Conservation (phyloP, 2,113 vertebrate species). For the Coturnix japonica region DNA sequence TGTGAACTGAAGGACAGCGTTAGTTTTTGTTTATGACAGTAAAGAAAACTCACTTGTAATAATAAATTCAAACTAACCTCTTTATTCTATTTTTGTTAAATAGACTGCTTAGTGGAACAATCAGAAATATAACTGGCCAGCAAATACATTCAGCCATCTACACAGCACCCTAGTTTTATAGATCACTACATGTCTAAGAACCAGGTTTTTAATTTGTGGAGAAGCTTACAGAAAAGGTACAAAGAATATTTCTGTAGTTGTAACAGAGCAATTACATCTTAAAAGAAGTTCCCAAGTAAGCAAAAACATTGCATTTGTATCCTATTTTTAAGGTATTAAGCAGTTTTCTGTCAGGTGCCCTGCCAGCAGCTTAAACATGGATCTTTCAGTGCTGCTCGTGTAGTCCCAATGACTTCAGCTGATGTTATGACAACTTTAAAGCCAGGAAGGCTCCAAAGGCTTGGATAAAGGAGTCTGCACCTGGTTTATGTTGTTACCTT, state of each 20-base stretch:
- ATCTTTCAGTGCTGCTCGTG: not conserved
- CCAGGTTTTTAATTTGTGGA: not conserved
- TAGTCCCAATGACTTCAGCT: not conserved
- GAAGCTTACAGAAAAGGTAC: not conserved
- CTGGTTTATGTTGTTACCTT: not conserved
- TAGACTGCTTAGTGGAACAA: not conserved
- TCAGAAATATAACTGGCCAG: not conserved
- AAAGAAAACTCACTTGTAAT: not conserved
- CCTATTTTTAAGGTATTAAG: not conserved
- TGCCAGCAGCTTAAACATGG: not conserved
- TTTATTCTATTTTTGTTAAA: slow-evolving; percentile 5
- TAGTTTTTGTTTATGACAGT: not conserved
- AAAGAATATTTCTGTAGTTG: not conserved
- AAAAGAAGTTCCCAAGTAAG: not conserved
- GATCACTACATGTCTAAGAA: not conserved
- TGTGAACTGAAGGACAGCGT: slow-evolving; percentile 29
- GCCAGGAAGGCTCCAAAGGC: not conserved
- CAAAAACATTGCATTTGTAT: not conserved
- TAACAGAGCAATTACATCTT: not conserved
- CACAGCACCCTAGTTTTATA: not conserved
- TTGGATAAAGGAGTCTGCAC: not conserved
- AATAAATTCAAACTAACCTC: not conserved
- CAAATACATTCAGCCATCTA: not conserved
- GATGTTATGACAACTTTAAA: not conserved
- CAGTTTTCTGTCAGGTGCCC: not conserved